A percentile compares a stretch with the other conserved stretches of the same genome.
These are phyloP conservation scores for Pangasius macronema DNA, from an alignment of 2,797 vertebrate genomes.

Conservation along the genomic window DNA sequence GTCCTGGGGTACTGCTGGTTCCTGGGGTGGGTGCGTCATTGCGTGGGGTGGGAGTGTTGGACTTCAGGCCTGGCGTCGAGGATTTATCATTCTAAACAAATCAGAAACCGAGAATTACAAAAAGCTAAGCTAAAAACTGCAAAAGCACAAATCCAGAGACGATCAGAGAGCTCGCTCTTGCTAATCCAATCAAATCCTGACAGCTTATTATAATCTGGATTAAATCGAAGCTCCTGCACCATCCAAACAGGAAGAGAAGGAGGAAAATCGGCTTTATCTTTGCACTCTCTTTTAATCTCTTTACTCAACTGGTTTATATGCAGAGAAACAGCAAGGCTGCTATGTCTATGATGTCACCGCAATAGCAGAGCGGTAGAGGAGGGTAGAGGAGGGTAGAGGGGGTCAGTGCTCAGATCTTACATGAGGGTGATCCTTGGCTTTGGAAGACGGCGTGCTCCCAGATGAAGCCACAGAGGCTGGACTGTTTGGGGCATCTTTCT, in stretches of 20 bases:
- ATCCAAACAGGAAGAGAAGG: slow-evolving; percentile 56
- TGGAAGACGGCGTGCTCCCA: slow-evolving; percentile 95
- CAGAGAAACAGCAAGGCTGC: slow-evolving; percentile 43
- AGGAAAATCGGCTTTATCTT: slow-evolving; percentile 57
- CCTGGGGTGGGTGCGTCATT: slow-evolving; percentile 91
- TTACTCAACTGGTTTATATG: slow-evolving; percentile 40
- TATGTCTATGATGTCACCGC: slow-evolving; percentile 29
- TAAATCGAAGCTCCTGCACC: slow-evolving; percentile 63
- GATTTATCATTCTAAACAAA: slow-evolving; percentile 89
- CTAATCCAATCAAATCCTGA: slow-evolving; percentile 74
- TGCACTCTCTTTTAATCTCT: slow-evolving; percentile 46
- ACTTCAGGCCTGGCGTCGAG: slow-evolving; percentile 92
- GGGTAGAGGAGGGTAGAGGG: neutral
- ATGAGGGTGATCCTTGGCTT: slow-evolving; percentile 93
- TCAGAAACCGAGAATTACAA: slow-evolving; percentile 47
- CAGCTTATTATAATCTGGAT: slow-evolving; percentile 68
- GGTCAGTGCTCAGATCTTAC: slow-evolving; percentile 67
- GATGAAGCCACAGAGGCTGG: slow-evolving; percentile 94
- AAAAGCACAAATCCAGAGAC: slow-evolving; percentile 53
- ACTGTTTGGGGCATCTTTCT: slow-evolving; percentile 92
- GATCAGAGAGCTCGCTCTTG: slow-evolving; percentile 62
- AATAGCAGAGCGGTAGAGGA: neutral
- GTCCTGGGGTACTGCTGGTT: slow-evolving; percentile 91
- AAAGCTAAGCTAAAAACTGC: slow-evolving; percentile 40
- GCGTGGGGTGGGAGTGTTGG: slow-evolving; percentile 91